Percentiles rank a stretch among this genome's conserved stretches.
These are phyloP conservation scores for Ceraclea dissimilis DNA, from an alignment of 2,888 invertebrate species.

Conservation along the genomic window DNA sequence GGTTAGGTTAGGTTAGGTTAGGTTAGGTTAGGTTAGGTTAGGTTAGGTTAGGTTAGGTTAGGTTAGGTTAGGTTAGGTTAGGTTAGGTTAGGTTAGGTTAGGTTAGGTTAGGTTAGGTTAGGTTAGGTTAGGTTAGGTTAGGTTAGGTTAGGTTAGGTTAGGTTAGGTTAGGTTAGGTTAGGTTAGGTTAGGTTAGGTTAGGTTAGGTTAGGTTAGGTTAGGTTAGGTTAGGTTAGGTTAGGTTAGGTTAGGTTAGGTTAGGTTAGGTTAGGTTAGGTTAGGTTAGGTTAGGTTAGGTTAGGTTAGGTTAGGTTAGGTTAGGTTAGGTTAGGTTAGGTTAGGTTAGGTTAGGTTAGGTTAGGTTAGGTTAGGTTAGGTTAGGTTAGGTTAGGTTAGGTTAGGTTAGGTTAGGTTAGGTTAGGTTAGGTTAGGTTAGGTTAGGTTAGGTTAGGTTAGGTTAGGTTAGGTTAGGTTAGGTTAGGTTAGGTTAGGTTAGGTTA, in stretches of 20 bases:
- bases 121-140: too few relatives aligned
- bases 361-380: slow-evolving; percentile 26
- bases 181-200: slow-evolving; percentile 18
- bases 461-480: slow-evolving; percentile 23
- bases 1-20: too few relatives aligned
- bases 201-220: slow-evolving; percentile 25
- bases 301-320: slow-evolving; percentile 25
- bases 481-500: slow-evolving; percentile 25
- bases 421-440: slow-evolving; percentile 25
- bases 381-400: slow-evolving; percentile 26
- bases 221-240: slow-evolving; percentile 17
- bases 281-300: slow-evolving; percentile 52
- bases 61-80: too few relatives aligned
- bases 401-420: slow-evolving; percentile 26
- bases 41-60: too few relatives aligned
- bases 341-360: slow-evolving; percentile 26
- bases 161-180: too few relatives aligned
- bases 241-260: slow-evolving; percentile 23
- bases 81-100: too few relatives aligned
- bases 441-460: slow-evolving; percentile 24
- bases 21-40: too few relatives aligned
- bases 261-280: slow-evolving; percentile 25
- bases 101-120: too few relatives aligned
- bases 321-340: slow-evolving; percentile 26
- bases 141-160: too few relatives aligned